phyloP scores from a whole-genome alignment of 1,140 invertebrate species.

The Gryon sp. region DNA sequence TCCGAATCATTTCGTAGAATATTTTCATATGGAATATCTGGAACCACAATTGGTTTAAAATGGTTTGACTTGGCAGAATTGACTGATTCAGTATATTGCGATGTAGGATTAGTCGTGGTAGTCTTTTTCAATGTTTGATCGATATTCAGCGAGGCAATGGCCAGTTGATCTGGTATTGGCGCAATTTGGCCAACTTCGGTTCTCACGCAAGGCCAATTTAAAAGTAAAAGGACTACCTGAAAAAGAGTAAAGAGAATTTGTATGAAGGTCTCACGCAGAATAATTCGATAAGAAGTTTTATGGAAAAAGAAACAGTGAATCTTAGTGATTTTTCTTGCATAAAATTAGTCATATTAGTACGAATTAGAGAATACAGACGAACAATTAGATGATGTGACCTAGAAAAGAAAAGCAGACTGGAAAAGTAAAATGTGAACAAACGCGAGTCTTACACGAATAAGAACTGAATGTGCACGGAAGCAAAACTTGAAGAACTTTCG shows the following conservation, averaged over 20 bases:
- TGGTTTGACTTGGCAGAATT: conserved; percentile 73
- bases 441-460: conserved; percentile 66
- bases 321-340: conserved; percentile 44
- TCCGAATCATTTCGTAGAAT: neutral
- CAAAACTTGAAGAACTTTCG: conserved; percentile 77
- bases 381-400: conserved; percentile 66
- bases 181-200: conserved; percentile 47
- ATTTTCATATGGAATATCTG: conserved; percentile 38
- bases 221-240: conserved; percentile 72
- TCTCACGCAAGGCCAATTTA: conserved; percentile 69
- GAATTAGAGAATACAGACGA: conserved; percentile 31
- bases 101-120: conserved; percentile 7
- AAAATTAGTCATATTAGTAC: conserved; percentile 50
- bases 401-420: conserved; percentile 73
- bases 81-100: conserved; percentile 49
- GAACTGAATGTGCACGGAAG: conserved; percentile 77
- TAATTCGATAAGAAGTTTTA: conserved; percentile 1
- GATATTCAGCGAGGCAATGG: conserved; percentile 68
- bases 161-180: conserved; percentile 70
- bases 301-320: conserved; percentile 48
- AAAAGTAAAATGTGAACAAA: conserved; percentile 76
- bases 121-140: conserved; percentile 50
- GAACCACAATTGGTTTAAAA: conserved; percentile 71
- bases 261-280: conserved; percentile 4
- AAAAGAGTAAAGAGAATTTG: conserved; percentile 30